These are phyloP conservation scores for Agrotis puta DNA, from an alignment of 2,888 invertebrate species.

Conservation along the genomic window DNA sequence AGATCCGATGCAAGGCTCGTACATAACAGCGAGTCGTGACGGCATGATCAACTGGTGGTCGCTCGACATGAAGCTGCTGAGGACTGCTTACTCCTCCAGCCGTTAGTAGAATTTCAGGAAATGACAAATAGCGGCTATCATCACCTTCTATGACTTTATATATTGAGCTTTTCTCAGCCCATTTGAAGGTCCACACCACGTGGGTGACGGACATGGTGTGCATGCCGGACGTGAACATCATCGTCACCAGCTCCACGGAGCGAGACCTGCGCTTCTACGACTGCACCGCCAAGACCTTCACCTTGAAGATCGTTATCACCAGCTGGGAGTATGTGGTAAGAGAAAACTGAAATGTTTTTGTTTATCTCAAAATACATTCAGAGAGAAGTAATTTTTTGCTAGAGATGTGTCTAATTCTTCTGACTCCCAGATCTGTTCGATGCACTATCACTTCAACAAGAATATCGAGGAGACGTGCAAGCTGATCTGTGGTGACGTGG, in stretches of 20 bases:
- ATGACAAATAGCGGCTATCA: neutral
- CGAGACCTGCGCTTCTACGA: constrained; percentile 95
- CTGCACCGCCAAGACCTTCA: constrained; percentile 94
- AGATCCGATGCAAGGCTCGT: constrained; percentile 92
- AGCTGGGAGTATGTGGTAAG: constrained; percentile 91
- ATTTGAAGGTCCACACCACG: constrained; percentile 92
- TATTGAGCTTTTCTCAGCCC: constrained; percentile 79
- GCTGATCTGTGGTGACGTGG: constrained; percentile 94
- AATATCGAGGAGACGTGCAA: constrained; percentile 91
- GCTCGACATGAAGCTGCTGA: constrained; percentile 92
- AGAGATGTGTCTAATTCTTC: neutral
- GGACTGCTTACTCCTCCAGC: constrained; percentile 92
- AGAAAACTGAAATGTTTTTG: neutral
- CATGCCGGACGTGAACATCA: constrained; percentile 94
- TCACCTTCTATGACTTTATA: neutral
- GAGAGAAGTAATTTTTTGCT: neutral
- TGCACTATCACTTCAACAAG: constrained; percentile 92
- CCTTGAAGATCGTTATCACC: constrained; percentile 93
- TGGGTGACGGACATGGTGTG: constrained; percentile 94
- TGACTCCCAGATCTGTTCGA: constrained; percentile 81
- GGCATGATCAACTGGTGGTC: constrained; percentile 95
- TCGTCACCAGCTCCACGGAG: constrained; percentile 95
- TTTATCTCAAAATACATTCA: too few relatives aligned
- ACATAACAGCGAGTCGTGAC: constrained; percentile 94
- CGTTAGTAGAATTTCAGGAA: constrained; percentile 83